Base-by-base conservation (phyloP, 2,888 invertebrate genomes). In the Heliconius sara region DNA sequence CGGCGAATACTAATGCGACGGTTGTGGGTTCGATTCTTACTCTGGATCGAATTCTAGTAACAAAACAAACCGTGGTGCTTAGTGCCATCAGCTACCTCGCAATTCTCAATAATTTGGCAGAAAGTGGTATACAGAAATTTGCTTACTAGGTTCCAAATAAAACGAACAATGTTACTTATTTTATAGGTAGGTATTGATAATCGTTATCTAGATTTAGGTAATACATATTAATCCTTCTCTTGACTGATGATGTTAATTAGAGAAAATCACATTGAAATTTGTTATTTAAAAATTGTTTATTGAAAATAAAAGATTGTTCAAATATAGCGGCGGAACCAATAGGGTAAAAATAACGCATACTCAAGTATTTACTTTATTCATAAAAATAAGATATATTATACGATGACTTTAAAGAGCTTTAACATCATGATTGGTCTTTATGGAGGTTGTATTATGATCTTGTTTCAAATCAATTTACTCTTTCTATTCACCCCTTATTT, bases 401-500 rank as follows among this genome's bases (percentile, higher is more conserved):
- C 57, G 75, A 81, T 79, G 66, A 39, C 77, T 79, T 70, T 72
- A 77, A 52, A 70, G 43, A 70, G 76, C 60, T 73, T 76, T 63
- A 76, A 82, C 79, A 80, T 80, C 80, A 80, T 83, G 84, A 83
- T 83, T 81, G 84, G 74, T 76, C 79, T 80, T 83, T 83, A 78
- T 79, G 78, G 82, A 84, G 83, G 81, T 76, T 83, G 81, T 76
- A 79, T 73, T 67, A 78, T 78, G 81, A 81, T 84, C 83, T 84
- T 84, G 83, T 82, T 82, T 80, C 47, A 79, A 79, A 81, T 84
- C 79, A 84, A 83, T 84, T 83, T 80, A 81, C 80, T 83, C 80
- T 78, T 80, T 34, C 66, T n/a, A 52, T 52, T 78, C 71, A 74
- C 75, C 43, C 78, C 77, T 78, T 77, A 74, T 78, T 76, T 73